These are phyloP conservation scores for Neodiprion lecontei DNA, from an alignment of 1,140 invertebrate genomes.

Conservation along the genomic window DNA sequence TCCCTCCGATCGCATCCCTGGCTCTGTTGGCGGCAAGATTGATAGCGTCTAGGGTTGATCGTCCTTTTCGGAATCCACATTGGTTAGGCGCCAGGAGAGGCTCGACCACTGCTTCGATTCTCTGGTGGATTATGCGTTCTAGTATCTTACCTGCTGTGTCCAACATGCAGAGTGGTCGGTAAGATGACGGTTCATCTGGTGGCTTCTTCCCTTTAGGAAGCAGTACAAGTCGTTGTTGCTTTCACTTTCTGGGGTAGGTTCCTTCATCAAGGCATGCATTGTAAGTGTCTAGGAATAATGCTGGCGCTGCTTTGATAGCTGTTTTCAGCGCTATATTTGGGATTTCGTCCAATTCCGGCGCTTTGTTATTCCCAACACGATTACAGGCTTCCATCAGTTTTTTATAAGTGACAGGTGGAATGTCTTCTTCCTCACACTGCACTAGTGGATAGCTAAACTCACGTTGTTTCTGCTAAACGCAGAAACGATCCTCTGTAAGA, in stretches of 20 bases:
- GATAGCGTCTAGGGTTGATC: slow-evolving; percentile 52
- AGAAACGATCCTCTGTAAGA: neutral
- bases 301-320: neutral
- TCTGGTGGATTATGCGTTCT: slow-evolving; percentile 28
- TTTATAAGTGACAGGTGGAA: slow-evolving; percentile 15
- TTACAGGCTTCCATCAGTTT: slow-evolving; percentile 21
- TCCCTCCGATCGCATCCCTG: neutral
- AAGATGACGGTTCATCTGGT: slow-evolving; percentile 13
- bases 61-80: slow-evolving; percentile 40
- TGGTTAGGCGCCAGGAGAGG: slow-evolving; percentile 34
- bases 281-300: slow-evolving; percentile 21
- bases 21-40: slow-evolving; percentile 18
- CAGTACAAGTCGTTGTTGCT: slow-evolving; percentile 26
- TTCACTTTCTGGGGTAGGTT: slow-evolving; percentile 27
- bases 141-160: slow-evolving; percentile 32
- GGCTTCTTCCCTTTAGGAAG: slow-evolving; percentile 26
- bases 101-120: slow-evolving; percentile 25
- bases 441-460: no score
- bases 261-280: slow-evolving; percentile 26
- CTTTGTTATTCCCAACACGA: slow-evolving; percentile 23
- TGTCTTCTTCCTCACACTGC: neutral
- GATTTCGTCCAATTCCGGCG: slow-evolving; percentile 29
- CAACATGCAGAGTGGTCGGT: slow-evolving; percentile 38
- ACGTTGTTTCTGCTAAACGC: neutral
- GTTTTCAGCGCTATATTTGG: slow-evolving; percentile 22